phyloP scores from a whole-genome alignment of 2,113 vertebrate species.

The Taxidea taxus region DNA sequence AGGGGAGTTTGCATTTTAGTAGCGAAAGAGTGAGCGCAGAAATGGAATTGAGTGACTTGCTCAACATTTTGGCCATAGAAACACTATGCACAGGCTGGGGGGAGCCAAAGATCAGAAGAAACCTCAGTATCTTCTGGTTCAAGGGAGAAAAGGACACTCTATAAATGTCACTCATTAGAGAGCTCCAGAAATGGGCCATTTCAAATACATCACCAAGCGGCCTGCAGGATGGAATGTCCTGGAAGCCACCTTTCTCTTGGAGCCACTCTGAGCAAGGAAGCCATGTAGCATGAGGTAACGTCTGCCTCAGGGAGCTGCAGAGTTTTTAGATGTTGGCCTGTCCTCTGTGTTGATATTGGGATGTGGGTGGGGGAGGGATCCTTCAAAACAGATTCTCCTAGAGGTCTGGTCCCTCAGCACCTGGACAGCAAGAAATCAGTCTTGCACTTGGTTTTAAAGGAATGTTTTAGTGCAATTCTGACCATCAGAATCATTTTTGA shows the following conservation, averaged over 20 bases:
- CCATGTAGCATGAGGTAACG: conserved; percentile 75
- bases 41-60: conserved; percentile 68
- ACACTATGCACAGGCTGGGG: background rate
- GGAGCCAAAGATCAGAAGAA: conserved; percentile 33
- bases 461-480: conserved; percentile 26
- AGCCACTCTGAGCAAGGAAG: conserved; percentile 42
- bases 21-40: conserved; percentile 57
- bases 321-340: conserved; percentile 27
- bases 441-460: background rate
- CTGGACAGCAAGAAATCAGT: background rate
- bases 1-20: conserved; percentile 74
- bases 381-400: background rate
- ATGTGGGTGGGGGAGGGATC: background rate
- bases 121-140: conserved; percentile 49
- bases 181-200: conserved; percentile 54
- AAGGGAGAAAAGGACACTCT: conserved; percentile 40
- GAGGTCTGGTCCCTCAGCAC: background rate
- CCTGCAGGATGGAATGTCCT: conserved; percentile 52
- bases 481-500: background rate
- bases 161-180: conserved; percentile 62
- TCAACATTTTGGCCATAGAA: conserved; percentile 55
- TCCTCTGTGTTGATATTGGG: conserved; percentile 21
- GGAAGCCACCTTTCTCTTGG: conserved; percentile 56
- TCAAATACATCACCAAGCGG: conserved; percentile 42
- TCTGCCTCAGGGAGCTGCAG: conserved; percentile 44